Conservation (phyloP, 2,113 vertebrate species). For the Oryzias woworae region DNA sequence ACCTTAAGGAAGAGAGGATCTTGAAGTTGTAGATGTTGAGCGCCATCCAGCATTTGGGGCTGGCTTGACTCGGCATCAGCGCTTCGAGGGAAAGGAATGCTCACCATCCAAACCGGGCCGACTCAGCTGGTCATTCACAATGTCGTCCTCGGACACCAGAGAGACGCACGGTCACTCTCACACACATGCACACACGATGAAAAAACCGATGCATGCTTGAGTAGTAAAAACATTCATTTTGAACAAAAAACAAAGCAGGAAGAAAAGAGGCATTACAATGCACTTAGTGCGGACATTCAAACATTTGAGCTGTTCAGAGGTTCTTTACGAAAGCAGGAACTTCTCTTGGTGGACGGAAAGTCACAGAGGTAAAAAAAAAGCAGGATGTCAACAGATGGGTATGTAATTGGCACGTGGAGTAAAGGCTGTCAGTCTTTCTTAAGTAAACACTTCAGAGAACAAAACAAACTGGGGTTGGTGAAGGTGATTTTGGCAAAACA, state of each 20-base stretch:
- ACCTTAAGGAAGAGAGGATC: conserved; percentile 15
- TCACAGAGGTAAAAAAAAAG: conserved; percentile 43
- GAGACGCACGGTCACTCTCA: conserved; percentile 72
- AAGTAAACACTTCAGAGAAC: conserved; percentile 32
- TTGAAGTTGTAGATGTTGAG: conserved; percentile 16
- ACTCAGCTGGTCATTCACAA: conserved; percentile 65
- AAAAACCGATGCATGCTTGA: conserved; percentile 75
- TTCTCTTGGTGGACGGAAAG: conserved; percentile 59
- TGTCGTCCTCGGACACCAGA: conserved; percentile 70
- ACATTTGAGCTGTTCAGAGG: conserved; percentile 71
- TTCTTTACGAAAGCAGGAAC: conserved; percentile 47
- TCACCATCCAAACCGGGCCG: conserved; percentile 52
- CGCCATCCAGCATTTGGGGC: conserved; percentile 2
- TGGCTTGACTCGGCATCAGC: conserved; percentile 15
- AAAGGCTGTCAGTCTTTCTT: conserved; percentile 66
- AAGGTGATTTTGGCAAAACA: conserved; percentile 66
- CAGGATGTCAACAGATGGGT: conserved; percentile 43
- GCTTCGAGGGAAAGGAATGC: conserved; percentile 37
- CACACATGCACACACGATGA: conserved; percentile 75
- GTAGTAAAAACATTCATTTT: conserved; percentile 72
- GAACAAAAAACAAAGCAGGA: conserved; percentile 56
- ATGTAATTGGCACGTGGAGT: conserved; percentile 67
- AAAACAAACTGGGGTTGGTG: conserved; percentile 48
- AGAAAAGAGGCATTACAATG: conserved; percentile 70
- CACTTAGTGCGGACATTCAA: conserved; percentile 82